These are phyloP conservation scores for Anolis sagrei DNA, from an alignment of 2,113 vertebrate species.

Conservation along the genomic window DNA sequence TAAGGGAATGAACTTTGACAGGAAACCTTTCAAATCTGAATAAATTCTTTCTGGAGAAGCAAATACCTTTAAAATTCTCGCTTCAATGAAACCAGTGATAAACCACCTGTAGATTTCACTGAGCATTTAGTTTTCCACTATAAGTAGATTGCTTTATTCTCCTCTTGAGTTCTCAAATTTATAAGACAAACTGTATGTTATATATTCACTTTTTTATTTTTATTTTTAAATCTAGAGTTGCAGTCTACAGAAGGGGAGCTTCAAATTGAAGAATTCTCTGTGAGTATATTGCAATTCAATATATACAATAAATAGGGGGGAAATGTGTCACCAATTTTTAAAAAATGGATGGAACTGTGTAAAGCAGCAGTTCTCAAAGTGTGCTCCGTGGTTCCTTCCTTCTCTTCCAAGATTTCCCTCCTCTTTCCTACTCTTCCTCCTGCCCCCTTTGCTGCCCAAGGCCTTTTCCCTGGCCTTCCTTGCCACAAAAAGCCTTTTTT, in stretches of 20 bases:
- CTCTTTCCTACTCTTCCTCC: too few relatives aligned
- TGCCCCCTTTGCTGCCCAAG: too few relatives aligned
- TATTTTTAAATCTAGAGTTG: slow-evolving; percentile 82
- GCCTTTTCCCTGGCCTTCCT: too few relatives aligned
- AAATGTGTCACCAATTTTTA: too few relatives aligned
- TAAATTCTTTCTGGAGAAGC: background rate
- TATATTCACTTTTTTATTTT: background rate
- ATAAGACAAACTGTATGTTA: background rate
- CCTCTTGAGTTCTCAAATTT: background rate
- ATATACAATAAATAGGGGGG: background rate
- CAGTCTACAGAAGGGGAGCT: slow-evolving; percentile 86
- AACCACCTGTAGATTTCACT: background rate
- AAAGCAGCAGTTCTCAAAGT: too few relatives aligned
- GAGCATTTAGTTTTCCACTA: background rate
- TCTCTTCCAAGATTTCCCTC: too few relatives aligned
- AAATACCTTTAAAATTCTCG: background rate
- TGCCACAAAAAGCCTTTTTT: too few relatives aligned
- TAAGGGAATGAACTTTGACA: background rate
- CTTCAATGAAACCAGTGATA: background rate
- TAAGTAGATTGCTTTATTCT: slow-evolving; percentile 9
- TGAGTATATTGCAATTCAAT: slow-evolving; percentile 74
- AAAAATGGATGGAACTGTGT: too few relatives aligned
- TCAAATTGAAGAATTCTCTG: slow-evolving; percentile 87
- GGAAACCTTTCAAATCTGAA: background rate
- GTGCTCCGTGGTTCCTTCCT: too few relatives aligned